Base-by-base conservation (phyloP, 2,797 vertebrate species). In the Pseudochaenichthys georgianus region DNA sequence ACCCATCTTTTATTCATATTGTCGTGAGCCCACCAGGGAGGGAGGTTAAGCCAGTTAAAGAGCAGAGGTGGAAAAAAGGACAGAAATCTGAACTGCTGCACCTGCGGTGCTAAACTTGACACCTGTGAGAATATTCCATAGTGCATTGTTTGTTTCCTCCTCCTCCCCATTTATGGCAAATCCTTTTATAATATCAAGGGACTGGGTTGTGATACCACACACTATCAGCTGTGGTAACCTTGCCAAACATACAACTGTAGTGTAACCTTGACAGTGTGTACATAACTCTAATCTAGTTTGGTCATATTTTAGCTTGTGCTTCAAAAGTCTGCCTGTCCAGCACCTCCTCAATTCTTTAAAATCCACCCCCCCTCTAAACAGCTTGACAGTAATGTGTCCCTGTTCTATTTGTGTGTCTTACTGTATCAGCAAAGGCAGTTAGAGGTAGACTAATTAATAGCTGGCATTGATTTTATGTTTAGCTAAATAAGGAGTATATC, bases 391-490 rank as follows among this genome's bases (percentile, higher is more conserved):
- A 59, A 72, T 59, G 58, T 55, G 38, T 67, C 83, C 65, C 67
- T 70, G 71, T 68, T 81, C 74, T 80, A 69, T 88, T 58, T 77
- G 67, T 75, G 69, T 73, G 34, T 80, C 76, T 60, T 54, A 74
- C 81, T 79, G 71, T 77, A 82, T 85, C 80, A 86, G 86, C 82
- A 75, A 31, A 23, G 47, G 64, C 82, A 78, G 86, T 67, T 69
- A 72, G 72, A 77, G 42, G 61, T 70, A 74, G 86, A 87, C 86
- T 91, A 87, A 92, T 91, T 89, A 91, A 93, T 86, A 87, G 90
- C 80, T 28, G 7, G 28, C 76, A 91, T 91, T 88, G 90, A 92
- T 91, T 91, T 87, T 84, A 82, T 85, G 87, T 89, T 91, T 79
- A 84, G 53, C 65, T 38, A 67, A 73, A 91, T 89, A 79, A 87